A percentile compares a stretch with the other conserved stretches of the same genome.
These are phyloP conservation scores for Athetis lepigone DNA, from an alignment of 2,888 invertebrate species.

Conservation along the genomic window DNA sequence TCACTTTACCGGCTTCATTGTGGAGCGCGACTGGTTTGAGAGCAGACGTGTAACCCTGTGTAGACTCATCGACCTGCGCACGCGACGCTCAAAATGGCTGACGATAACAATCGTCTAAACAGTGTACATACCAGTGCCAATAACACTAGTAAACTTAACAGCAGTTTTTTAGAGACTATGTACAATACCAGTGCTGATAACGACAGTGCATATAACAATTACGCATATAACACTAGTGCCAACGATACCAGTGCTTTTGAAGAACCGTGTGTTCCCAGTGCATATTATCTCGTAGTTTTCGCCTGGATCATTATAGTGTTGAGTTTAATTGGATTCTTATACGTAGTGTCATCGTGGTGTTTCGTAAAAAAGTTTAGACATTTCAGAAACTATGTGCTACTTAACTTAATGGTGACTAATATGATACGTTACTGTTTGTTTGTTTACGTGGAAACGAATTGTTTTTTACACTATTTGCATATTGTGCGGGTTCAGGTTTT, in stretches of 20 bases:
- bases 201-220: neutral
- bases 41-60: conserved; percentile 10
- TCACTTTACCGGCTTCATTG: conserved; percentile 3
- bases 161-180: no score
- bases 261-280: conserved; percentile 22
- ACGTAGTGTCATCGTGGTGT: conserved; percentile 36
- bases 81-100: conserved; percentile 3
- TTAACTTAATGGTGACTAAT: conserved; percentile 31
- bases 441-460: conserved; percentile 28
- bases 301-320: conserved; percentile 31
- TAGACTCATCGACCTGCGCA: neutral
- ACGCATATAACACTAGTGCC: neutral
- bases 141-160: neutral
- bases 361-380: conserved; percentile 30
- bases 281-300: conserved; percentile 28
- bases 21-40: neutral
- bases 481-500: conserved; percentile 24
- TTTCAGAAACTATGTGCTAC: conserved; percentile 44
- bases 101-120: neutral
- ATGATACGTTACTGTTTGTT: conserved; percentile 35
- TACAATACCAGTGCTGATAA: neutral
- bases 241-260: neutral
- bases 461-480: conserved; percentile 20
- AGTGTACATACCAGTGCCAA: neutral
- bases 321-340: conserved; percentile 21